Conservation (phyloP, 23 tunicate genomes). For the Halocynthia roretzi region DNA sequence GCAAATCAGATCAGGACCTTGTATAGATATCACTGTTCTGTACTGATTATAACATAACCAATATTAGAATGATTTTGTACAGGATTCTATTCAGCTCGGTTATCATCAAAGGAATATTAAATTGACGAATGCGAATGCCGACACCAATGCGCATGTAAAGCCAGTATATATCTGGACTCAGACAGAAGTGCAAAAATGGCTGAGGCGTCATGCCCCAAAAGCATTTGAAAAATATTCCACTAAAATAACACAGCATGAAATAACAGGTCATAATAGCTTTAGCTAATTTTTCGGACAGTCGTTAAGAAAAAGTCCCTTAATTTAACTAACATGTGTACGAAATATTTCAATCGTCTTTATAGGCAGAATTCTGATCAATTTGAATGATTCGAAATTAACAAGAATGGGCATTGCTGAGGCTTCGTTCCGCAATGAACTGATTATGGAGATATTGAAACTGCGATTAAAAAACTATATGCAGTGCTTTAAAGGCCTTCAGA, state of each 20-base stretch:
- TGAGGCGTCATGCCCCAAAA: conserved; percentile 52
- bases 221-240: conserved; percentile 47
- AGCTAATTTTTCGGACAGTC: neutral
- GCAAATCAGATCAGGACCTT: too few species aligned
- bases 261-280: conserved; percentile 43
- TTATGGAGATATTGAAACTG: conserved; percentile 69
- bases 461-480: conserved; percentile 87
- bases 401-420: conserved; percentile 66
- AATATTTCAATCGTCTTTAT: neutral
- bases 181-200: conserved; percentile 75
- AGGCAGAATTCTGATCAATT: conserved; percentile 60
- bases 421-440: conserved; percentile 28
- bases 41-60: neutral
- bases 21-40: too few species aligned
- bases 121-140: conserved; percentile 25
- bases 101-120: conserved; percentile 83
- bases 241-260: conserved; percentile 64
- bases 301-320: neutral
- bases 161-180: conserved; percentile 89
- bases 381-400: conserved; percentile 54
- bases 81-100: conserved; percentile 79
- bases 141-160: conserved; percentile 46
- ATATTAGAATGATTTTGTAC: neutral
- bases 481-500: conserved; percentile 69
- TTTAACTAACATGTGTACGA: neutral